These are phyloP conservation scores for Anoncus sp. DNA, from an alignment of 2,888 invertebrate species.

Conservation along the genomic window DNA sequence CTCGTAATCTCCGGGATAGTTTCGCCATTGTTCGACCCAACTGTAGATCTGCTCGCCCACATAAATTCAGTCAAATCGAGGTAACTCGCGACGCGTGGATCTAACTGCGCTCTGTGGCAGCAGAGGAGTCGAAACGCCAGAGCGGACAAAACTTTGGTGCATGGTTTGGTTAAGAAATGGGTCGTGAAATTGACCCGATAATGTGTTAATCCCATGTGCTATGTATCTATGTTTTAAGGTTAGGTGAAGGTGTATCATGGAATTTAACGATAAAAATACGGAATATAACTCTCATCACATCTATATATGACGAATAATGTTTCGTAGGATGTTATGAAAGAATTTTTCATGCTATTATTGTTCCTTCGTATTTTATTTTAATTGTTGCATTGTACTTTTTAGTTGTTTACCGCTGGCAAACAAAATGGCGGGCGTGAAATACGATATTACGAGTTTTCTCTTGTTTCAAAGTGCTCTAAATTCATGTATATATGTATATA, in stretches of 20 bases:
- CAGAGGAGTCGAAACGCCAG: slow-evolving; percentile 1
- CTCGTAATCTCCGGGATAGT: slow-evolving; percentile 41
- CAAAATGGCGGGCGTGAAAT: slow-evolving; percentile 22
- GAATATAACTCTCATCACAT: not conserved
- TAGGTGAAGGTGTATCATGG: not conserved
- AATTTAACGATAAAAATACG: not conserved
- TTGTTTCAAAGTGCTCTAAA: slow-evolving; percentile 14
- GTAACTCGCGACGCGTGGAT: slow-evolving; percentile 3
- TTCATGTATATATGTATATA: slow-evolving; percentile 1
- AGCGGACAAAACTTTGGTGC: slow-evolving; percentile 16
- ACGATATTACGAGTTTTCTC: slow-evolving; percentile 19
- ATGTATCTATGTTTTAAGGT: not conserved
- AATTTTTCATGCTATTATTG: not conserved
- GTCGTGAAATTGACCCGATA: slow-evolving; percentile 23
- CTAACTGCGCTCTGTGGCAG: not conserved
- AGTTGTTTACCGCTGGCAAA: too few relatives aligned
- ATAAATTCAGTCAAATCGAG: slow-evolving; percentile 21
- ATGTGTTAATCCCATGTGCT: not conserved
- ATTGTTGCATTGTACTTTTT: too few relatives aligned
- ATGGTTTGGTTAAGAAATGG: slow-evolving; percentile 16
- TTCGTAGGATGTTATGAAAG: not conserved
- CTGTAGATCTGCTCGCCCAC: slow-evolving; percentile 9
- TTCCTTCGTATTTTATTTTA: not conserved
- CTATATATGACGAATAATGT: not conserved
- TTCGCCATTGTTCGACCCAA: slow-evolving; percentile 36